Conservation (phyloP, 2,888 invertebrate species). For the Dione vanillae region DNA sequence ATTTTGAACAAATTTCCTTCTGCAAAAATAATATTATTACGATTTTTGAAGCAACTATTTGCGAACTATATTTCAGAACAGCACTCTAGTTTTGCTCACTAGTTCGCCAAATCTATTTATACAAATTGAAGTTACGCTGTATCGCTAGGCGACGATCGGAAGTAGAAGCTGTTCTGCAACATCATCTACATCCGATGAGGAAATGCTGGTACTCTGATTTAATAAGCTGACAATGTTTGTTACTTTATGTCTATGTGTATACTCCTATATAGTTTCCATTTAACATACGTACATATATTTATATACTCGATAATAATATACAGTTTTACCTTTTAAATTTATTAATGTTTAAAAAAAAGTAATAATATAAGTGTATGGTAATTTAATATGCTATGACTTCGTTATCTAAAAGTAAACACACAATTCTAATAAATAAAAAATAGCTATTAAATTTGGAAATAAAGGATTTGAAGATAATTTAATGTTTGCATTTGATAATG, state of each 20-base stretch:
- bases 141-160: slow-evolving; percentile 25
- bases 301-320: too few relatives aligned
- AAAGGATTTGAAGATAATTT: slow-evolving; percentile 11
- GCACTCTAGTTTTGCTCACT: neutral
- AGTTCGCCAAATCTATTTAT: slow-evolving; percentile 38
- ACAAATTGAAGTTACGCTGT: slow-evolving; percentile 20
- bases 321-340: too few relatives aligned
- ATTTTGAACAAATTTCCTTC: neutral
- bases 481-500: slow-evolving; percentile 4
- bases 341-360: too few relatives aligned
- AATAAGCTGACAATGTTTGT: slow-evolving; percentile 12
- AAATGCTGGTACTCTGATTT: slow-evolving; percentile 26
- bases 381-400: too few relatives aligned
- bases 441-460: too few relatives aligned
- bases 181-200: slow-evolving; percentile 26
- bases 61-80: slow-evolving; percentile 12
- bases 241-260: neutral
- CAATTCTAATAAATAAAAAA: too few relatives aligned
- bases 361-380: too few relatives aligned
- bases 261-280: neutral
- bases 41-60: neutral
- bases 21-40: neutral
- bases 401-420: too few relatives aligned
- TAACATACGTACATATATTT: too few relatives aligned
- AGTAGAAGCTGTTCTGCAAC: slow-evolving; percentile 32